Evolutionary conservation across 2,888 invertebrate genomes (phyloP).

Genomic region (Maniola hyperantus): DNA sequence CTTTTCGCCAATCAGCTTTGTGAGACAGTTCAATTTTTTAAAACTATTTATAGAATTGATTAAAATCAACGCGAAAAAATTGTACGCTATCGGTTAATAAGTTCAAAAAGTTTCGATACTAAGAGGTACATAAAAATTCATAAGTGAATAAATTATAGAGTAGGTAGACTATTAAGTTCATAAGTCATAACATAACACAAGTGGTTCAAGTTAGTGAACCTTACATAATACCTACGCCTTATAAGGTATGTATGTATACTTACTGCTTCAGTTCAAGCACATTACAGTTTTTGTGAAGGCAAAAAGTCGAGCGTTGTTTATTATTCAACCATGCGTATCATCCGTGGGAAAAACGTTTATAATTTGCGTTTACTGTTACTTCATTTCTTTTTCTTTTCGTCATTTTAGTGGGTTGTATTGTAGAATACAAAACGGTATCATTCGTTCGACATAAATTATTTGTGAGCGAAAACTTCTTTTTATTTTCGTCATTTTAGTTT

Average conservation of each 20-base stretch:
- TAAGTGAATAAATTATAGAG: too few species aligned
- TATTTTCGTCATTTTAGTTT: too few species aligned
- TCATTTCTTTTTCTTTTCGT: constrained; percentile 3
- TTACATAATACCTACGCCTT: constrained; percentile 8
- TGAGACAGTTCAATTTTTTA: too few species aligned
- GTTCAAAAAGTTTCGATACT: too few species aligned
- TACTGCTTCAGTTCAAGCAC: constrained; percentile 8
- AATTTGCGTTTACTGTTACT: constrained; percentile 22
- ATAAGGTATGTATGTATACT: constrained; percentile 1
- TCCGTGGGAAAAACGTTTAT: constrained; percentile 37
- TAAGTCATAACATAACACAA: neutral
- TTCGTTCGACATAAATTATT: neutral
- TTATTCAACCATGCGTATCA: constrained; percentile 33
- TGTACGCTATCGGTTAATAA: too few species aligned
- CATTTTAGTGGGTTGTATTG: neutral
- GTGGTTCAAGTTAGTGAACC: neutral
- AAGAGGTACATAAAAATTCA: too few species aligned
- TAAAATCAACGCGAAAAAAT: too few species aligned
- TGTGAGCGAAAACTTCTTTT: too few species aligned
- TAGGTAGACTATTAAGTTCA: too few species aligned
- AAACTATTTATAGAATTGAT: too few species aligned
- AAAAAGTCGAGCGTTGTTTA: constrained; percentile 30
- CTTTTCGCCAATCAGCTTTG: too few species aligned
- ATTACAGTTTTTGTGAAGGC: constrained; percentile 22
- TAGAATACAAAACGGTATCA: neutral